phyloP scores from a whole-genome alignment of 2,888 invertebrate species.

The Theodoxus fluviatilis region DNA sequence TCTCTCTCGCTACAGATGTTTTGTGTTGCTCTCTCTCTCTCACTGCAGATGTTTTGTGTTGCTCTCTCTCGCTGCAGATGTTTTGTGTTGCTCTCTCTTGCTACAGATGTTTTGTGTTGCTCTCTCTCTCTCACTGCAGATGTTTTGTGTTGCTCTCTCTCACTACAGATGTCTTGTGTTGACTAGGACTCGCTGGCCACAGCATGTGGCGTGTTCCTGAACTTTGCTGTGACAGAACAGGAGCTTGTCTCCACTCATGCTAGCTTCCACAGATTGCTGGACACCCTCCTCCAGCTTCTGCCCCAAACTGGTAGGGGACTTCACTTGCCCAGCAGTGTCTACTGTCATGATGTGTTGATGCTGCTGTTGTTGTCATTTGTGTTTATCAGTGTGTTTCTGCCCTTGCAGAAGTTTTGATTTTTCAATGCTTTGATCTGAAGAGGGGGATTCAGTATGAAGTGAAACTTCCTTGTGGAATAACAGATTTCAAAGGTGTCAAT shows the following conservation, averaged over 20 bases:
- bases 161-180: too few species aligned
- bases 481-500: too few species aligned
- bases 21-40: too few species aligned
- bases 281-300: slow-evolving; percentile 25
- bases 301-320: slow-evolving; percentile 34
- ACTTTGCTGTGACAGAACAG: slow-evolving; percentile 86
- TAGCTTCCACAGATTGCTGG: slow-evolving; percentile 78
- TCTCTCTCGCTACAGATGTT: too few species aligned
- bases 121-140: too few species aligned
- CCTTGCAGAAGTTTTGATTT: neutral
- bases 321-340: neutral
- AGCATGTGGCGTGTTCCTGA: slow-evolving; percentile 90
- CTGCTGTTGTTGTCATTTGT: neutral
- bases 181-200: slow-evolving; percentile 80
- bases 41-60: too few species aligned
- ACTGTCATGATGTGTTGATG: neutral
- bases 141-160: too few species aligned
- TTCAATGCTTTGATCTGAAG: neutral
- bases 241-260: slow-evolving; percentile 81
- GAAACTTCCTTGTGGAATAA: too few species aligned
- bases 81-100: too few species aligned
- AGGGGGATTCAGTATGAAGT: neutral
- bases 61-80: too few species aligned
- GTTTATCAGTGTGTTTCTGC: neutral
- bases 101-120: too few species aligned